Evolutionary conservation across 2,797 vertebrate species (phyloP), one percentile per base, ranked within the genome.

Genomic region (Sardinella longiceps): DNA sequence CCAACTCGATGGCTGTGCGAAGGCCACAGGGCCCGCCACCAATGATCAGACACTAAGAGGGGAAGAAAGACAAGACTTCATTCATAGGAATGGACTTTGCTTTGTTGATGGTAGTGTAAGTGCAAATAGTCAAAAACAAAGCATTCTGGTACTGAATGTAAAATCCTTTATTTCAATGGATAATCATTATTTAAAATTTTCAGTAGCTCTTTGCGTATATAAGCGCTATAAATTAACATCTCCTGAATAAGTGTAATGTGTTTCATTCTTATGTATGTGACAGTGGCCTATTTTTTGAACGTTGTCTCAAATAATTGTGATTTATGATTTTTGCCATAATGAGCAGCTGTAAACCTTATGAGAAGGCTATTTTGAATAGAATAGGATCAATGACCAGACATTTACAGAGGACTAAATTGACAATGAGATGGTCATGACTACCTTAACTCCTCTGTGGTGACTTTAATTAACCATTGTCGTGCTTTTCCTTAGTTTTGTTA

Each of bases 21-120:
- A 99, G 92, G 30, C 98, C 98, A 66, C 98, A 99, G 0, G 98
- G 98, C 46, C 98, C 98, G 0, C 97, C 97, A 2, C 98, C 98
- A 1, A 99, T 93, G 87, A 99, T 95, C 92, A 99, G 95, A 95
- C 98, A 99, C 98, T 99, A 37, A 3, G 23, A 48, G 33, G 60
- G 15, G 1, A 83, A 37, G 9, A 30, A 11, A 30, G 43, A 80
- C 37, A 28, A 39, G 23, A 28, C 9, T 33, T 70, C 60, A 28
- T 23, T 60, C 0, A 12, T 48, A 48, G 10, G 46, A 48, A 48
- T 12, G 11, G 46, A 48, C 46, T 48, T 48, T 48, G 7, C 46
- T 48, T 48, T 48, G 46, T 12, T 10, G 12, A 10, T 48, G 46
- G 7, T 48, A 48, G 46, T 48, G 12, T 10, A 7, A 4, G 4